A percentile compares a stretch with the other conserved stretches of the same genome.
Evolutionary conservation across 2,113 vertebrate species (phyloP).

Genomic region (Dipodomys ordii): DNA sequence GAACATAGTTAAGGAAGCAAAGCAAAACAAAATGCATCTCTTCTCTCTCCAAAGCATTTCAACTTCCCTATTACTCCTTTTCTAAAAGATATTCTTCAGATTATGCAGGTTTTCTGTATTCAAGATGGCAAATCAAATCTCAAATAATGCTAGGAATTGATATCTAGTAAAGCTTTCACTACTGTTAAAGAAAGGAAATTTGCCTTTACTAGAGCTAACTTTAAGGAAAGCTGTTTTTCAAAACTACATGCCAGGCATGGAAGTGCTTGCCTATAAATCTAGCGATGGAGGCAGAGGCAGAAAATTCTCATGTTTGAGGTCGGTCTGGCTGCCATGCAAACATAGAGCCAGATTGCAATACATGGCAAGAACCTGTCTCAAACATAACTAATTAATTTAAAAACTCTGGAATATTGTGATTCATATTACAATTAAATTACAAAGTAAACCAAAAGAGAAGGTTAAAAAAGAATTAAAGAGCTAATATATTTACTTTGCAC

Average conservation of each 20-base stretch:
- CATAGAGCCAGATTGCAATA: no score
- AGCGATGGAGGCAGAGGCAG: no score
- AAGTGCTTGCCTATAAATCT: no score
- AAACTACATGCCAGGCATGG: background rate
- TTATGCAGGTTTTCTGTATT: background rate
- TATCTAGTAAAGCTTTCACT: background rate
- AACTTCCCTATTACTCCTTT: background rate
- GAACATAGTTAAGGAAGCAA: conserved; percentile 55
- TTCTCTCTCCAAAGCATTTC: conserved; percentile 51
- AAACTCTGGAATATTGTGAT: background rate
- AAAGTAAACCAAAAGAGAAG: background rate
- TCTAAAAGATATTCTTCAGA: conserved; percentile 10
- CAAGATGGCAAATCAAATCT: background rate
- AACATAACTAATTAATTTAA: no score
- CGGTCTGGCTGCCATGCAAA: no score
- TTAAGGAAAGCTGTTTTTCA: conserved; percentile 36
- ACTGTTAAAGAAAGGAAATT: background rate
- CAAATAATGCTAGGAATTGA: background rate
- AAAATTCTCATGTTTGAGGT: no score
- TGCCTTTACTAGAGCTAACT: background rate
- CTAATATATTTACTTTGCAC: background rate
- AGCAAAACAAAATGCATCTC: conserved; percentile 39
- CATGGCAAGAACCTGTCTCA: no score
- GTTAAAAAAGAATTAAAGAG: conserved; percentile 19
- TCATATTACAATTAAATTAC: background rate